phyloP scores from a whole-genome alignment of 2,888 invertebrate genomes.

The Meliscaeva auricollis region DNA sequence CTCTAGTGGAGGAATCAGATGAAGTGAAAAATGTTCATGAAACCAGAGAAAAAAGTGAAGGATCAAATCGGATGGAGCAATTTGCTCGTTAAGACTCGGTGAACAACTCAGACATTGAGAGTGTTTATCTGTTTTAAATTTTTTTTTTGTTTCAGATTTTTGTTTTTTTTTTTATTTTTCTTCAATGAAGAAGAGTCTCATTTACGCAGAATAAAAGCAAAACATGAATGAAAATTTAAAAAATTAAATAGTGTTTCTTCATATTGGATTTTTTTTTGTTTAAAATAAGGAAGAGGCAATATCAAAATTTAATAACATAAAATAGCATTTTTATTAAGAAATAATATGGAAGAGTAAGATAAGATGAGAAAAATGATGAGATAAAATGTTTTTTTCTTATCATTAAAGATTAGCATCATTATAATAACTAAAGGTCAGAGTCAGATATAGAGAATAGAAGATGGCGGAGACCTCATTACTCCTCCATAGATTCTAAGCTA shows the following conservation, averaged over 20 bases:
- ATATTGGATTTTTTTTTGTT: neutral
- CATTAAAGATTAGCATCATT: too few species aligned
- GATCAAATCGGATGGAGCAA: slow-evolving; percentile 56
- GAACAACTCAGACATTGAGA: slow-evolving; percentile 49
- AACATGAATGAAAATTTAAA: slow-evolving; percentile 2
- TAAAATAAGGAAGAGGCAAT: neutral
- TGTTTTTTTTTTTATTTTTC: neutral
- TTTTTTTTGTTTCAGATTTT: neutral
- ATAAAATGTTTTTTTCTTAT: too few species aligned
- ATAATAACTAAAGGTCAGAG: too few species aligned
- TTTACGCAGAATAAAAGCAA: too few species aligned
- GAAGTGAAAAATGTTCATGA: slow-evolving; percentile 52
- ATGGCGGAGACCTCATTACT: too few species aligned
- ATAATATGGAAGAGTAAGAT: too few species aligned
- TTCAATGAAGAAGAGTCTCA: neutral
- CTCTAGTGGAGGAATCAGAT: slow-evolving; percentile 37
- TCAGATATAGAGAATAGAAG: too few species aligned
- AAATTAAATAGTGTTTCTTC: neutral
- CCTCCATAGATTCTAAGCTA: too few species aligned
- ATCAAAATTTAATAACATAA: neutral
- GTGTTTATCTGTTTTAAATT: slow-evolving; percentile 31
- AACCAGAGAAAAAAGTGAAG: slow-evolving; percentile 22
- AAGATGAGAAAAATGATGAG: too few species aligned
- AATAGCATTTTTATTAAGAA: too few species aligned
- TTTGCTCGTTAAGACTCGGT: slow-evolving; percentile 56